Conservation (phyloP, 2,888 invertebrate species). For the Tetranychus truncatus region DNA sequence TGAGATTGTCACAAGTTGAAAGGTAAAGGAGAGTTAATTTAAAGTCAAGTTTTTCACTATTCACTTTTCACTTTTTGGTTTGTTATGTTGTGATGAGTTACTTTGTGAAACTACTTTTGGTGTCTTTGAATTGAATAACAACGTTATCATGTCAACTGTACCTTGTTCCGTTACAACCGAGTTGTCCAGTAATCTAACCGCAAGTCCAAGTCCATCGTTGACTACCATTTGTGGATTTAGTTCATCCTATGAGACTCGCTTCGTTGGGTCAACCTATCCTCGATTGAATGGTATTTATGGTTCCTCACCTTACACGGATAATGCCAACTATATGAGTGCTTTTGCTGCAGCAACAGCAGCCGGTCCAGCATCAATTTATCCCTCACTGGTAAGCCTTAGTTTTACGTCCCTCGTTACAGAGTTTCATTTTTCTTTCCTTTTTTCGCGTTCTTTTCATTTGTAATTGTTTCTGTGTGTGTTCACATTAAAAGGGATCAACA, state of each 20-base stretch:
- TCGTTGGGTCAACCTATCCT: conserved; percentile 19
- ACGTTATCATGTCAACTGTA: no score
- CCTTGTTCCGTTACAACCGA: no score
- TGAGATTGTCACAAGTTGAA: no score
- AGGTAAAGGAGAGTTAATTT: no score
- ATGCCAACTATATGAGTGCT: conserved; percentile 11
- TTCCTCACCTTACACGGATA: conserved; percentile 8
- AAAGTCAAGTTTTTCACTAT: no score
- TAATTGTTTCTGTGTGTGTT: not conserved
- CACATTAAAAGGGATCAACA: not conserved
- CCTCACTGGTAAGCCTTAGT: conserved; percentile 22
- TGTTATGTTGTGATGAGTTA: no score
- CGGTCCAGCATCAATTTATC: conserved; percentile 22
- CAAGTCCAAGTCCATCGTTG: not conserved
- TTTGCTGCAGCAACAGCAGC: conserved; percentile 9
- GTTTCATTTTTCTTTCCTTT: not conserved
- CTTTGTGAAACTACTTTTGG: no score
- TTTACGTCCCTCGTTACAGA: no score
- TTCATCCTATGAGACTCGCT: conserved; percentile 17
- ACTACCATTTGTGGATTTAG: conserved; percentile 10
- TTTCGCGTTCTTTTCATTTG: not conserved
- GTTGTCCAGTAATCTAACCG: no score
- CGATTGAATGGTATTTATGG: conserved; percentile 17
- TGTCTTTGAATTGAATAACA: no score
- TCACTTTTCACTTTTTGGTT: no score